Evolutionary conservation across 2,113 vertebrate species (phyloP).

Genomic region (Brevimyrus niger): DNA sequence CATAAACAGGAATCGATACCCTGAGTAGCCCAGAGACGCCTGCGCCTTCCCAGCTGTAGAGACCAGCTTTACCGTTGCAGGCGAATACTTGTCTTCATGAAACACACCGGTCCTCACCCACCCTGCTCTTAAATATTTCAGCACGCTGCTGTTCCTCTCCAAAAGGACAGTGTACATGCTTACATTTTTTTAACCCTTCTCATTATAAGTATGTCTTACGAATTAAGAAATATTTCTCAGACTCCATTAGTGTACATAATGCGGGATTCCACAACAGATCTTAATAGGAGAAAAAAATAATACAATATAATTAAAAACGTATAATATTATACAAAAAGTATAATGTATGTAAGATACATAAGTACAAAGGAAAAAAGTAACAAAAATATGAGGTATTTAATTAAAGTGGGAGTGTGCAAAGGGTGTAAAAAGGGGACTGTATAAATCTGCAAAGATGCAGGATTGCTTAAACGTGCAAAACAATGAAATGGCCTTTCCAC

Average conservation of each 20-base stretch:
- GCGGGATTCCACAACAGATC: not conserved
- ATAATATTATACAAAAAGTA: not conserved
- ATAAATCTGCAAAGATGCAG: not conserved
- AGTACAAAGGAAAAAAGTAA: not conserved
- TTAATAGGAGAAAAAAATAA: not conserved
- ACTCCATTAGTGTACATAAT: not conserved
- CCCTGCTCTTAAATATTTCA: conserved; percentile 38
- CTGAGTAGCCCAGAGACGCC: conserved; percentile 28
- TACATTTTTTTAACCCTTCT: not conserved
- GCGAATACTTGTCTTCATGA: conserved; percentile 20
- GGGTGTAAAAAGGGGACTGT: not conserved
- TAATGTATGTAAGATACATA: not conserved
- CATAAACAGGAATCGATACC: conserved; percentile 36
- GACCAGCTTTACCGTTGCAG: conserved; percentile 35
- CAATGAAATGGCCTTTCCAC: not conserved
- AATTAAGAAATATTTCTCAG: not conserved
- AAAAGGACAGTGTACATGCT: conserved; percentile 24
- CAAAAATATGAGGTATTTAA: not conserved
- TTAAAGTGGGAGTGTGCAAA: not conserved
- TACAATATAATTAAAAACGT: not conserved
- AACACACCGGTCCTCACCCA: conserved; percentile 25
- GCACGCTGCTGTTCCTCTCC: conserved; percentile 29
- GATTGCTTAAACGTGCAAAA: not conserved
- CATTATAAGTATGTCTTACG: not conserved
- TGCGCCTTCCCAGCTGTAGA: conserved; percentile 35